Evolutionary conservation across 2,113 vertebrate species (phyloP).

Genomic region (Saiga tatarica): DNA sequence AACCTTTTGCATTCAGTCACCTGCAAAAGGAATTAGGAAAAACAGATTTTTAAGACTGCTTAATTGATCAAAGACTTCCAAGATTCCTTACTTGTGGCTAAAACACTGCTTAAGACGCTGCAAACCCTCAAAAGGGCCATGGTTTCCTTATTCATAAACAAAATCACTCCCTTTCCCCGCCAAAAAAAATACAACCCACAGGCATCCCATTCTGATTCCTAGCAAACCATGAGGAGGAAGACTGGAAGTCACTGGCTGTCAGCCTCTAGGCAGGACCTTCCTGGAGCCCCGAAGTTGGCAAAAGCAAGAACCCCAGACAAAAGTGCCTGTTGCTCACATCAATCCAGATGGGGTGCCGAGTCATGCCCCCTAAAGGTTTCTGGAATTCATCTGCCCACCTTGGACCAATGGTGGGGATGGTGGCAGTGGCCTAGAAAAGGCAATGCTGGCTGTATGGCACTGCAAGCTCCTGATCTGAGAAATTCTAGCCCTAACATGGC

Average conservation of each 20-base stretch:
- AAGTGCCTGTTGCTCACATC: not conserved
- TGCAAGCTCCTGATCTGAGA: not conserved
- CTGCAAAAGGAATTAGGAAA: slow-evolving; percentile 55
- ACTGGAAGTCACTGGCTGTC: not conserved
- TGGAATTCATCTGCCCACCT: not conserved
- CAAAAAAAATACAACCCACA: not conserved
- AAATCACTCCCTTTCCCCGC: not conserved
- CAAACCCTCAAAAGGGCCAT: not conserved
- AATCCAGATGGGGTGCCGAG: not conserved
- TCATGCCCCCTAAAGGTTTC: slow-evolving; percentile 27
- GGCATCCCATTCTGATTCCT: not conserved
- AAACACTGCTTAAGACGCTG: slow-evolving; percentile 57
- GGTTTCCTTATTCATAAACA: slow-evolving; percentile 24
- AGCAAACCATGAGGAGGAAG: not conserved
- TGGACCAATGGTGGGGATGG: not conserved
- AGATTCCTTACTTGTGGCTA: slow-evolving; percentile 33
- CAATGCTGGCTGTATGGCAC: slow-evolving; percentile 6
- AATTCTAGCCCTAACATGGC: not conserved
- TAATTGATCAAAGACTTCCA: slow-evolving; percentile 30
- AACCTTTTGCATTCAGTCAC: slow-evolving; percentile 42
- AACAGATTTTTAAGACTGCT: slow-evolving; percentile 49
- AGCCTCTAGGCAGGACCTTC: not conserved
- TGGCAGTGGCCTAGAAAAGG: slow-evolving; percentile 38
- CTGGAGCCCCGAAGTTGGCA: not conserved
- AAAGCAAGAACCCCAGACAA: not conserved